Conservation (phyloP, 1,140 invertebrate genomes). For the Ceratosolen fusciceps region DNA sequence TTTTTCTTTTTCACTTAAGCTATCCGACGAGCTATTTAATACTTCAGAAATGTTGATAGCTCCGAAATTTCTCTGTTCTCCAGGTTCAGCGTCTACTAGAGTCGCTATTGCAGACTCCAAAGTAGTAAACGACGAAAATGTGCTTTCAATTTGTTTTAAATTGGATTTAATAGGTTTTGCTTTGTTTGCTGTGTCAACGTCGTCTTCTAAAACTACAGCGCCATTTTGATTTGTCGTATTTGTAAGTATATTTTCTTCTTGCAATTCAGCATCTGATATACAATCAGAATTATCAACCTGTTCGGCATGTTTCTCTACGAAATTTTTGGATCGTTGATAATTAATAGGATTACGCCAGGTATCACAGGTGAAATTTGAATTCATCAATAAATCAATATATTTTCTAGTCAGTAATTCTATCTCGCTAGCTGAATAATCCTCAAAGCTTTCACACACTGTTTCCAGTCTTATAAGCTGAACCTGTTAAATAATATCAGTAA, state of each 20-base stretch:
- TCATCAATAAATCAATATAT: slow-evolving; percentile 45
- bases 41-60: slow-evolving; percentile 9
- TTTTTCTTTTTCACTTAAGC: neutral
- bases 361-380: slow-evolving; percentile 46
- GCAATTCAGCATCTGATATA: slow-evolving; percentile 20
- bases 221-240: too few species aligned
- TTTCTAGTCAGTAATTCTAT: slow-evolving; percentile 46
- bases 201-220: neutral
- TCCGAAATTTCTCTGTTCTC: neutral
- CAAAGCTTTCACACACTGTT: slow-evolving; percentile 9
- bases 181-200: neutral
- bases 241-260: neutral
- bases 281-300: slow-evolving; percentile 39
- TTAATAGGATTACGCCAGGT: slow-evolving; percentile 40
- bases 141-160: neutral
- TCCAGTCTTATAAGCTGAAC: slow-evolving; percentile 53
- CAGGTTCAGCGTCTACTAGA: neutral
- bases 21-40: neutral
- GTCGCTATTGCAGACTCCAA: slow-evolving; percentile 22
- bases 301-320: neutral
- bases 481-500: neutral
- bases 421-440: slow-evolving; percentile 49
- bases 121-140: neutral
- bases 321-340: slow-evolving; percentile 4
- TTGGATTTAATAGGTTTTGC: neutral